Evolutionary conservation across 2,113 vertebrate genomes (phyloP).

Genomic region (Sinocyclocheilus maitianheensis): DNA sequence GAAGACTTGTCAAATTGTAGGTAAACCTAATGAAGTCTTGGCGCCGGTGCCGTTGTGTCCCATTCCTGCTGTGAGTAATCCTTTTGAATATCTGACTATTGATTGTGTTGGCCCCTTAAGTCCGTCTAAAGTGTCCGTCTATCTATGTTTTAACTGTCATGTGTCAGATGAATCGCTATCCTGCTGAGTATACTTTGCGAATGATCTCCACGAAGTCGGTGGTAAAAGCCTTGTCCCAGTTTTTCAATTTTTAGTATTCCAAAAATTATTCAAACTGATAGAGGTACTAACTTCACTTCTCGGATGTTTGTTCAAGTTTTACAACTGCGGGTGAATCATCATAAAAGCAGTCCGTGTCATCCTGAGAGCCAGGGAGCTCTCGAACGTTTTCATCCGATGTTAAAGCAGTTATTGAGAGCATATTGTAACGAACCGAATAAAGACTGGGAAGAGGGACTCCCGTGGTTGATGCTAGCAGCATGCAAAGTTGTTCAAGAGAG

Average conservation of each 20-base stretch:
- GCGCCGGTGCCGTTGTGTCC: not conserved
- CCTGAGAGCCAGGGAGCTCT: too few species aligned
- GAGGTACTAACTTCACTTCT: not conserved
- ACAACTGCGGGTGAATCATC: not conserved
- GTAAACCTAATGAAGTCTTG: not conserved
- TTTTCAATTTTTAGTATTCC: not conserved
- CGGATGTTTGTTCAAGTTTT: not conserved
- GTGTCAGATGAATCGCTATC: too few species aligned
- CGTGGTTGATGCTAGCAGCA: constrained; percentile 14
- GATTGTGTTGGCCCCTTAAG: not conserved
- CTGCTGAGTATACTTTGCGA: too few species aligned
- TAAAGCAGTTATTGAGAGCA: not conserved
- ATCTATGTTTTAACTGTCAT: too few species aligned
- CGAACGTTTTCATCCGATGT: not conserved
- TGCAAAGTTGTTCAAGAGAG: not conserved
- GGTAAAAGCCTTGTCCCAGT: not conserved
- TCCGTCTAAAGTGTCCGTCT: not conserved
- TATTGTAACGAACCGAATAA: not conserved
- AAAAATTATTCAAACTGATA: not conserved
- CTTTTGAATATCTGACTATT: not conserved
- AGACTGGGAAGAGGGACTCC: constrained; percentile 31
- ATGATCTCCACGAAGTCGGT: too few species aligned
- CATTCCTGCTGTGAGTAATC: not conserved
- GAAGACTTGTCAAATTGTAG: not conserved
- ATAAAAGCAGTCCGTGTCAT: not conserved